A percentile compares a stretch with the other conserved stretches of the same genome.
phyloP scores from a whole-genome alignment of 1,140 invertebrate genomes.

The Drosophila ambigua region DNA sequence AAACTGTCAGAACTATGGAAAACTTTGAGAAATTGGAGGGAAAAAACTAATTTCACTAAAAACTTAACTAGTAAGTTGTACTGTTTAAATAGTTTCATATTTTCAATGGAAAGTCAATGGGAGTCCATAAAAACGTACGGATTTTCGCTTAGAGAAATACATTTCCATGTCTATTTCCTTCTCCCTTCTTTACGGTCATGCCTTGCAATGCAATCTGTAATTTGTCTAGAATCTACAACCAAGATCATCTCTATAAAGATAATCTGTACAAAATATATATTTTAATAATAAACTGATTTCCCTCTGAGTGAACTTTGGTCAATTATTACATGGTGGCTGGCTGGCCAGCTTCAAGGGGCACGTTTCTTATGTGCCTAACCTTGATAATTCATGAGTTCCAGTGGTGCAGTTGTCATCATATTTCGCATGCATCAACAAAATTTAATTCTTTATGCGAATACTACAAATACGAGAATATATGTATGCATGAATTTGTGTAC shows the following conservation, averaged over 20 bases:
- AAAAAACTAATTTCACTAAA: too few relatives aligned
- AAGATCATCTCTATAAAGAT: slow-evolving; percentile 43
- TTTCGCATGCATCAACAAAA: slow-evolving; percentile 72
- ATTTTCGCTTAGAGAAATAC: slow-evolving; percentile 34
- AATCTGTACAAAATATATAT: neutral
- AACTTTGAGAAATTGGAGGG: too few relatives aligned
- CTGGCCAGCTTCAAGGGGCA: slow-evolving; percentile 36
- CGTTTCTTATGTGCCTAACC: slow-evolving; percentile 68
- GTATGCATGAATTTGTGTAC: slow-evolving; percentile 1
- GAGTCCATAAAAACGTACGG: too few relatives aligned
- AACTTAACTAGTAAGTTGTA: too few relatives aligned
- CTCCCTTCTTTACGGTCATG: slow-evolving; percentile 1
- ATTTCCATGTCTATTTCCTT: too few relatives aligned
- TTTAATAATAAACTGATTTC: slow-evolving; percentile 20
- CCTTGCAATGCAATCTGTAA: neutral
- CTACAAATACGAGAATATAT: too few relatives aligned
- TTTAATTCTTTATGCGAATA: slow-evolving; percentile 22
- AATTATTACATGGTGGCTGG: neutral
- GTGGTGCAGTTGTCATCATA: slow-evolving; percentile 41
- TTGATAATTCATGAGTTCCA: slow-evolving; percentile 63
- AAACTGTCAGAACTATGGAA: too few relatives aligned
- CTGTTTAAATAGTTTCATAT: too few relatives aligned
- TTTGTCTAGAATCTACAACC: slow-evolving; percentile 30
- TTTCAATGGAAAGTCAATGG: too few relatives aligned
- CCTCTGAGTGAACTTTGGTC: slow-evolving; percentile 33